A percentile compares a stretch with the other conserved stretches of the same genome.
Evolutionary conservation across 2,113 vertebrate genomes (phyloP).

Genomic region (Erythrolamprus reginae): DNA sequence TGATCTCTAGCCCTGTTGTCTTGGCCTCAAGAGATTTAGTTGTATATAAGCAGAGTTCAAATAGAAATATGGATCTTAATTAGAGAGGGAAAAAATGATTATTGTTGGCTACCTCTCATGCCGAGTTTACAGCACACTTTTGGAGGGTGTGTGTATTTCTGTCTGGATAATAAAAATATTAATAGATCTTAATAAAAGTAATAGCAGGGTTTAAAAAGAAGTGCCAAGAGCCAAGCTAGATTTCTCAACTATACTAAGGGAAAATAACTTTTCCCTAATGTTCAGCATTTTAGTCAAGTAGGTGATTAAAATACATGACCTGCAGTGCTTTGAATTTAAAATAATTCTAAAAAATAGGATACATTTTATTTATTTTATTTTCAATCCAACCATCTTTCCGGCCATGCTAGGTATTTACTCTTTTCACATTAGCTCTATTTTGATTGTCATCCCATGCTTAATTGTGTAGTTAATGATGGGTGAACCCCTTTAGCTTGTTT

Average conservation of each 20-base stretch:
- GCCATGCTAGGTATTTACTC: neutral
- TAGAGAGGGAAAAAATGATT: neutral
- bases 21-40: neutral
- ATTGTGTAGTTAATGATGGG: neutral
- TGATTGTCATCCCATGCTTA: neutral
- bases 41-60: neutral
- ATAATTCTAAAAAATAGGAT: neutral
- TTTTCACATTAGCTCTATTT: neutral
- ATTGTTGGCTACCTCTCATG: neutral
- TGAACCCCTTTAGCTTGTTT: neutral
- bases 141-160: neutral
- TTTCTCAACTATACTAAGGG: neutral
- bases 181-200: neutral
- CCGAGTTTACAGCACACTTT: neutral
- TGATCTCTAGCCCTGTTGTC: neutral
- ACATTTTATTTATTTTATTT: neutral
- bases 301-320: neutral
- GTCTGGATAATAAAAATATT: neutral
- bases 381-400: neutral
- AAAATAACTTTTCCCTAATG: neutral
- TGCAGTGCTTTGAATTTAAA: neutral
- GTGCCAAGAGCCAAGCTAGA: neutral
- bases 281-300: neutral
- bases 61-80: neutral
- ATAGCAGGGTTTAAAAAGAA: neutral